Conservation (phyloP, 2,113 vertebrate species). For the Gallinago undulata region DNA sequence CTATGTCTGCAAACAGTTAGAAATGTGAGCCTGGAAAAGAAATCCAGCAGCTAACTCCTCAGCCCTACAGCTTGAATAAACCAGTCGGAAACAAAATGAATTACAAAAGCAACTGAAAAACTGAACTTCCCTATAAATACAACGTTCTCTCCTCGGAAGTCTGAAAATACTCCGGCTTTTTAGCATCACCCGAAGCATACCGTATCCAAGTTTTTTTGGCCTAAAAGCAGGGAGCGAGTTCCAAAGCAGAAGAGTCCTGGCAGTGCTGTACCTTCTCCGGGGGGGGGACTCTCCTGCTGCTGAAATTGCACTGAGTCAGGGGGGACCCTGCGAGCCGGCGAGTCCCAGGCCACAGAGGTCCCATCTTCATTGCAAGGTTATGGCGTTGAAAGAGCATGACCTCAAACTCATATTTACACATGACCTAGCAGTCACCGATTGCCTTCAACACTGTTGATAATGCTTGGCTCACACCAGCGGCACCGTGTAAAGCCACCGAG, state of each 20-base stretch:
- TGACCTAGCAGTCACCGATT: accelerated
- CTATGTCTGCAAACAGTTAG: not conserved
- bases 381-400: accelerated
- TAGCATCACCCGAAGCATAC: not conserved
- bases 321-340: accelerated
- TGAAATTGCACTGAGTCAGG: accelerated
- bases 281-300: not conserved
- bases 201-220: not conserved
- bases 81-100: not conserved
- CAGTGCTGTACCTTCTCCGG: accelerated
- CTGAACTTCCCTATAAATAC: not conserved
- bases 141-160: not conserved
- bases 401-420: not conserved
- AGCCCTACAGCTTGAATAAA: not conserved
- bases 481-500: accelerated
- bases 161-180: not conserved
- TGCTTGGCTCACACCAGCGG: accelerated
- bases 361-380: not conserved
- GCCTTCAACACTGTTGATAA: accelerated
- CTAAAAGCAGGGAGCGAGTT: not conserved
- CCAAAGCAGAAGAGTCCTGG: not conserved
- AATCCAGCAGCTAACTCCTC: not conserved
- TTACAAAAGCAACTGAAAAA: not conserved
- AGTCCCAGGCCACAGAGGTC: not conserved
- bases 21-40: slow-evolving; percentile 25